These are phyloP conservation scores for Podarcis muralis DNA, from an alignment of 2,113 vertebrate genomes.

Conservation along the genomic window DNA sequence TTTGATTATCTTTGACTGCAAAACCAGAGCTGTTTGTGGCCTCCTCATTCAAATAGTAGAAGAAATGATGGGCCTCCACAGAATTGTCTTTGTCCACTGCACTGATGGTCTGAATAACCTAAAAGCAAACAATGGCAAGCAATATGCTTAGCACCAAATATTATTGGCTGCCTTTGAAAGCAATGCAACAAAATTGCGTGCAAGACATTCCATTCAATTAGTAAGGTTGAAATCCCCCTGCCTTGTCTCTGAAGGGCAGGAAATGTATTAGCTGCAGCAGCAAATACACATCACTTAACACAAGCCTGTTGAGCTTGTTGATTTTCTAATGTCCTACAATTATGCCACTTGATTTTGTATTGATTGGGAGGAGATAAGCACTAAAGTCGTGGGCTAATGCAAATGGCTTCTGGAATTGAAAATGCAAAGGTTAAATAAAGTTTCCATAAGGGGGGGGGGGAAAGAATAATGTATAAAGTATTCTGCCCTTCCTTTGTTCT, in stretches of 20 bases:
- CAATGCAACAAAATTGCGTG: not conserved
- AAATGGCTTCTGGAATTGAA: slow-evolving; percentile 17
- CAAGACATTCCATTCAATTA: not conserved
- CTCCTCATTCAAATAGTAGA: slow-evolving; percentile 82
- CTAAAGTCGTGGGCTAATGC: slow-evolving; percentile 28
- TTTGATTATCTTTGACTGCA: slow-evolving; percentile 88
- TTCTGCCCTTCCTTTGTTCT: not conserved
- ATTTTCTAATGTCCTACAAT: slow-evolving; percentile 29
- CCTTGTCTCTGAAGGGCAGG: not conserved
- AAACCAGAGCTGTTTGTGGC: slow-evolving; percentile 83
- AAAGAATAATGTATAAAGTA: not conserved
- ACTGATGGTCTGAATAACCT: slow-evolving; percentile 89
- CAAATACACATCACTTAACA: not conserved
- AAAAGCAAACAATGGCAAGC: slow-evolving; percentile 37
- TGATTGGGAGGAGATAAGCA: slow-evolving; percentile 9
- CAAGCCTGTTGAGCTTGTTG: not conserved
- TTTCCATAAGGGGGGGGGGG: not conserved
- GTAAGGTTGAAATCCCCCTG: not conserved
- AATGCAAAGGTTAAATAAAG: not conserved
- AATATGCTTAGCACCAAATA: slow-evolving; percentile 15
- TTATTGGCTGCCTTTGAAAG: slow-evolving; percentile 5
- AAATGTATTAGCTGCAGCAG: slow-evolving; percentile 15
- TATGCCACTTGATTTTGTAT: slow-evolving; percentile 37
- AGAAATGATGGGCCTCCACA: slow-evolving; percentile 81
- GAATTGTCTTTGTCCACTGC: slow-evolving; percentile 88